Base-by-base conservation (phyloP, 2,888 invertebrate genomes). In the Amphipyra tragopoginis region DNA sequence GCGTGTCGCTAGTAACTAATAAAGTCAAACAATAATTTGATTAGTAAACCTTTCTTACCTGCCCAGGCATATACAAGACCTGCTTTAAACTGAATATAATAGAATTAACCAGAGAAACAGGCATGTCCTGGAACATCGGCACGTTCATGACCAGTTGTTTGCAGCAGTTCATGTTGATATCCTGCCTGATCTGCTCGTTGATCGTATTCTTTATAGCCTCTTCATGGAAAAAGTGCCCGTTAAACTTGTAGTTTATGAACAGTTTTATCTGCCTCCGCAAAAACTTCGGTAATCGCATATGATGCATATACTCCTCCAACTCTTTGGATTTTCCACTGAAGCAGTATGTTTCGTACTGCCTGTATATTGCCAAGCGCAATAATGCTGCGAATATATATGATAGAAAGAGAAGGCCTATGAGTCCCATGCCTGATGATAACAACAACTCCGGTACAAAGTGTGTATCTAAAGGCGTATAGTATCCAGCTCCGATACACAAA, bases 51-150 rank as follows among this genome's bases (percentile, higher is more conserved):
- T 72, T 29, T 5, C 5, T 29, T 53, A 90, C 91, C 84, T 96
- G 96, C 53, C 95, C 95, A 0, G 96, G 95, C 80, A 96, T 90
- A 77, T 92, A 96, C 11, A 96, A 86, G 68, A 95, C 95, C 51
- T 93, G 93, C 43, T 89, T 92, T 53, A 96, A 83, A 63, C 90
- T 86, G 13, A 93, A 89, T 7, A 96, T 91, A 14, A 96, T 94
- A 1, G 94, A 87, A 21, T 93, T 92, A 0, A 96, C 83, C 15
- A 95, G 74, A 1, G 93, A 86, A 8, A 89, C 84, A 0, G 96
- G 95, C 71, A 96, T 78, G 55, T 95, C 90, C 52, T 93, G 90
- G 64, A 96, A 95, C 39, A 96, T 81, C 0, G 93, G 90, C 8
- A 96, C 96, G 39, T 93, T 95, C 69, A 95, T 87, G 5, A 96